Base-by-base conservation (phyloP, 2,888 invertebrate genomes). In the Crocallis elinguaria region DNA sequence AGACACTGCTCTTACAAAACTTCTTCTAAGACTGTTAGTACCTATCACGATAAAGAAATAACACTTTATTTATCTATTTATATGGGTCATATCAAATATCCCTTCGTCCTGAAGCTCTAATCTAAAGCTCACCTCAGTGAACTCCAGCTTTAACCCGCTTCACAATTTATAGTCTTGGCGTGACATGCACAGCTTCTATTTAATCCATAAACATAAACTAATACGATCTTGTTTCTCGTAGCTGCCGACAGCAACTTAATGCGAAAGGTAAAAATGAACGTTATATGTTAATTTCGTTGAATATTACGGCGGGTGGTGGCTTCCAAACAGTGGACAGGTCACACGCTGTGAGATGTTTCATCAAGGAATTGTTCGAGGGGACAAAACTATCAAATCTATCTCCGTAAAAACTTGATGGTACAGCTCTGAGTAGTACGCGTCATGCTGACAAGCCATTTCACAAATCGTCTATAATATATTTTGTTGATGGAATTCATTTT, bases 381-480 rank as follows among this genome's bases (percentile, higher is more conserved):
- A 88, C 85, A 82, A 75, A 79, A 83, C 84, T 79, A 84, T 88
- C 43, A 29, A 43, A 51, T 82, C 80, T 76, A 64, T 43, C 58
- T 67, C 78, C 67, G 69, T 63, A 60, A 60, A 60, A 64, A 48
- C 30, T 38, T 38, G 12, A 79, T 83, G 82, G 79, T 68, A 79
- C 53, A 60, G 38, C 38, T 27, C 37, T 3, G 37, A 41, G 32
- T 17, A 71, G 68, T 73, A 79, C 80, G 78, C 73, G 79, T 91
- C 91, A 90, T 85, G 91, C 91, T 91, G 91, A 91, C 89, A 89
- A 76, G 68, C 79, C 88, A 78, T 88, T 83, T 86, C 74, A 85
- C 82, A 82, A 82, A 81, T 84, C 87, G 79, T 89, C 88, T 84
- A 82, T 88, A 82, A 88, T 78, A 74, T 76, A 84, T 75, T 79